Evolutionary conservation across 2,113 vertebrate genomes (phyloP), one percentile per base, ranked within the genome.

Genomic region (Martes martes): DNA sequence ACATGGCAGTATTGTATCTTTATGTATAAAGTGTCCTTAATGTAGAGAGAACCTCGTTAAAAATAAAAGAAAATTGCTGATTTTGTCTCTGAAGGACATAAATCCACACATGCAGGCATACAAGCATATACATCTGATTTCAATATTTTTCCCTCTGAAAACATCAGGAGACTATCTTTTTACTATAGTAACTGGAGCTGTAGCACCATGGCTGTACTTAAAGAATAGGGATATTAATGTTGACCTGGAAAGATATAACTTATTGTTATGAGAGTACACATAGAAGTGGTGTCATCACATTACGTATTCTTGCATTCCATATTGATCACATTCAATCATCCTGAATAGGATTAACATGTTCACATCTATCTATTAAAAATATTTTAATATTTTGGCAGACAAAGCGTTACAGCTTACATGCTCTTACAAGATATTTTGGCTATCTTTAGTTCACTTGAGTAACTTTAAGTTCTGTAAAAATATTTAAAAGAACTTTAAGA

Each of bases 401-500:
- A 83, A 86, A 89, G 33, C 7, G 6, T 71, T 61, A 36, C 15
- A 82, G 63, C 23, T 47, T 71, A 67, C 33, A 36, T 84, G 61
- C 36, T 88, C 73, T 90, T 92, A 87, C 1, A 95, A 65, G 39
- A 84, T 59, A 91, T 67, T 92, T 82, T 73, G 11, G 19, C 55
- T 89, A 39, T 85, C 42, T 96, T 88, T 89, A 61, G 95, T 97
- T 97, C 71, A 85, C 33, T 91, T 96, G 69, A 86, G 61, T 63
- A 96, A 84, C 31, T 82, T 94, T 67, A 83, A 88, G 33, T 76
- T 79, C 13, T 79, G 36, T 59, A 89, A 69, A 96, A 92, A 81
- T 95, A 96, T 95, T 74, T 57, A 36, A 92, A 96, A 80, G 59
- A 96, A 86, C 61, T 87, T 95, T 76, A 89, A 94, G 81, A 81